A percentile compares a stretch with the other conserved stretches of the same genome.
phyloP scores from a whole-genome alignment of 2,888 invertebrate species.

The Priapulus caudatus region DNA sequence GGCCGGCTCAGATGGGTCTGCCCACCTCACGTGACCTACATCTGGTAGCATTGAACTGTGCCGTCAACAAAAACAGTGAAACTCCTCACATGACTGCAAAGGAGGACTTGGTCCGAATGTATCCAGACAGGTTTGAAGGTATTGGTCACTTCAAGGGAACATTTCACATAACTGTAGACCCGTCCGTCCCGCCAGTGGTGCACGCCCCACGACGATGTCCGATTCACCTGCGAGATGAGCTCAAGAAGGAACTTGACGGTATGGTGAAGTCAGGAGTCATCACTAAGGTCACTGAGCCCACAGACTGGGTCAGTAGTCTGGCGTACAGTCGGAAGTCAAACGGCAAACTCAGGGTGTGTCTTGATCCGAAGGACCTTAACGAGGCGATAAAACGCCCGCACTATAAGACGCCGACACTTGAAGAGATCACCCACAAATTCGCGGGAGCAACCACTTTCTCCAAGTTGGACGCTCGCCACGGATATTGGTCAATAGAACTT shows the following conservation, averaged over 20 bases:
- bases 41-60: not conserved
- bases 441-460: not conserved
- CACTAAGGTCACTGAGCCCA: not conserved
- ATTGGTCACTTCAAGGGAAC: not conserved
- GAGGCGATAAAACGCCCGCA: not conserved
- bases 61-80: no score
- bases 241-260: not conserved
- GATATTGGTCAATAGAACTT: slow-evolving; percentile 5
- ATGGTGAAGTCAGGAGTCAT: not conserved
- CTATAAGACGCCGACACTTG: not conserved
- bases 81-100: no score
- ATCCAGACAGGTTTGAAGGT: not conserved
- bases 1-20: not conserved
- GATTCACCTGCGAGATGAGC: not conserved
- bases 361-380: not conserved
- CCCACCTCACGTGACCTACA: not conserved
- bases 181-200: not conserved
- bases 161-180: not conserved
- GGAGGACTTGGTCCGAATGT: not conserved
- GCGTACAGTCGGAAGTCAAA: not conserved
- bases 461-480: slow-evolving; percentile 3
- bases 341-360: not conserved
- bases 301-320: not conserved
- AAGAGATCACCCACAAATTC: not conserved
- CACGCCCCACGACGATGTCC: not conserved